These are phyloP conservation scores for Hylia prasina DNA, from an alignment of 2,113 vertebrate species.

Conservation along the genomic window DNA sequence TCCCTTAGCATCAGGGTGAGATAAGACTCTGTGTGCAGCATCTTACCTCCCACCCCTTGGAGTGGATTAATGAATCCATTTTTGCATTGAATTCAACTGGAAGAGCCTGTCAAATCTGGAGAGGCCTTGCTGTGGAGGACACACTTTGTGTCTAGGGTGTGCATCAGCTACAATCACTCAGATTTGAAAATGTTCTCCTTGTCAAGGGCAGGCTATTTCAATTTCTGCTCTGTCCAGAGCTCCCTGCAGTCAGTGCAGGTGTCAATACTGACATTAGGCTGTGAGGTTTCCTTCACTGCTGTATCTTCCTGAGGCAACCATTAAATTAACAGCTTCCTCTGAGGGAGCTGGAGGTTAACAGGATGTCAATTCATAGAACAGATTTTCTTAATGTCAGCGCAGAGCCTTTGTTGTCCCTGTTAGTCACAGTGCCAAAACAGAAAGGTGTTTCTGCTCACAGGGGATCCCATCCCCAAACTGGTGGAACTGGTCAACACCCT, in stretches of 20 bases:
- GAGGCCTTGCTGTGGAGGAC: background rate
- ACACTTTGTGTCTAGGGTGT: background rate
- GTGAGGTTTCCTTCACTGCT: background rate
- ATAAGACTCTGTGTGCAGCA: background rate
- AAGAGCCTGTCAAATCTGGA: background rate
- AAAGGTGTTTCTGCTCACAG: constrained; percentile 12
- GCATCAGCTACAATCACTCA: too few species aligned
- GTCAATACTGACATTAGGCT: background rate
- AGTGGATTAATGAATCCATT: background rate
- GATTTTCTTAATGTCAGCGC: background rate
- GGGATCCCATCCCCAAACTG: background rate
- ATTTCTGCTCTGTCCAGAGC: background rate
- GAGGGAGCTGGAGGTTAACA: background rate
- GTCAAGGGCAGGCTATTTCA: background rate
- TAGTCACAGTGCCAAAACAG: background rate
- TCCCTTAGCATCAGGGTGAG: background rate
- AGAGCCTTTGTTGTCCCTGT: background rate
- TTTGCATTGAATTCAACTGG: background rate
- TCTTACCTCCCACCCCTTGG: background rate
- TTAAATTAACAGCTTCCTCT: constrained; percentile 27
- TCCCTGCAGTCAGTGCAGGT: background rate
- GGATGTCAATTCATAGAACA: background rate
- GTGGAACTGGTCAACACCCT: background rate
- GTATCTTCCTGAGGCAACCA: background rate
- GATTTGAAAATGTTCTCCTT: background rate